Percentiles rank a stretch among this genome's conserved stretches.
Conservation (phyloP, 2,888 invertebrate genomes). For the Cantharis rufa region DNA sequence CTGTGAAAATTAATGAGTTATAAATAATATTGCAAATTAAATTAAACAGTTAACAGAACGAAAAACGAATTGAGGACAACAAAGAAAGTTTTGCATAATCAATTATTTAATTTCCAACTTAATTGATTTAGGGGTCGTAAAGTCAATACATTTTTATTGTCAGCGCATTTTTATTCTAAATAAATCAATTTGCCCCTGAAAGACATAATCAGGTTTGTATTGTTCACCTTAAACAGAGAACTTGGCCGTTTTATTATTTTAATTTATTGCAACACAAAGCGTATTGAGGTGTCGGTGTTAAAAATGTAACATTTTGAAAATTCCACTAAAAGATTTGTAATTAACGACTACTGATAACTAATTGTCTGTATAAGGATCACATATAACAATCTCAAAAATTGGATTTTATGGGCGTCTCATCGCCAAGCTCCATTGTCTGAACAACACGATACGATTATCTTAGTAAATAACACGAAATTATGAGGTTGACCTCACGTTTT, state of each 20-base stretch:
- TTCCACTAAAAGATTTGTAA: not conserved
- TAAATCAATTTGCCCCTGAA: not conserved
- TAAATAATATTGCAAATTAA: too few relatives aligned
- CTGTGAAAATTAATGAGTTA: too few relatives aligned
- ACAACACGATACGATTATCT: slow-evolving; percentile 12
- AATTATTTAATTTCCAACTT: not conserved
- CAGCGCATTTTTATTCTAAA: not conserved
- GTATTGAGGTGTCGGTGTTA: too few relatives aligned
- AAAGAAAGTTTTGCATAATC: not conserved
- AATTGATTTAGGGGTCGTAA: not conserved
- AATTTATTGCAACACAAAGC: not conserved
- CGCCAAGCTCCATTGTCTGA: slow-evolving; percentile 11
- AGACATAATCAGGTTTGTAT: not conserved
- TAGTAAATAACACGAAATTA: slow-evolving; percentile 3
- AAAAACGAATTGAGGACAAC: not conserved
- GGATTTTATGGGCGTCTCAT: slow-evolving; percentile 22
- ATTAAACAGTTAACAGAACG: not conserved
- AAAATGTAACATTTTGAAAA: not conserved
- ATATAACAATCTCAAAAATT: not conserved
- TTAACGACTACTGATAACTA: slow-evolving; percentile 1
- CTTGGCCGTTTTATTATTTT: not conserved
- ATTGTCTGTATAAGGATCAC: not conserved
- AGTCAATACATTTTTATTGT: not conserved
- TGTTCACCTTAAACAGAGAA: not conserved
- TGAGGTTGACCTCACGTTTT: slow-evolving; percentile 1